A percentile compares a stretch with the other conserved stretches of the same genome.
Conservation (phyloP, 2,797 vertebrate genomes). For the Eulemur mongoz region DNA sequence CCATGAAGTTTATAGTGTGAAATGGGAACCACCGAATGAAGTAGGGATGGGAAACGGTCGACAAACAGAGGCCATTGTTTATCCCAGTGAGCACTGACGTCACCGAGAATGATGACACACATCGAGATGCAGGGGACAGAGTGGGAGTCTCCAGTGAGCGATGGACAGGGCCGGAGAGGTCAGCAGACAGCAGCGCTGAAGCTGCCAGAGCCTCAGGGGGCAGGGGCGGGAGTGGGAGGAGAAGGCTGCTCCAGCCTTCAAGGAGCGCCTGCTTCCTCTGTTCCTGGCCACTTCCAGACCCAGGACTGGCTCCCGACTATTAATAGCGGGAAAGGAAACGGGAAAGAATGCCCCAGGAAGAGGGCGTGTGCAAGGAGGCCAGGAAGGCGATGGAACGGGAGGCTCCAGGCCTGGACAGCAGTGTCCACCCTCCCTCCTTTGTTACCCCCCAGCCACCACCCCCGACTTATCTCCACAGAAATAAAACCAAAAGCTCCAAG, state of each 20-base stretch:
- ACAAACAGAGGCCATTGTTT: neutral
- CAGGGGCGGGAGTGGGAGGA: neutral
- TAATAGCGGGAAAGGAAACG: constrained; percentile 91
- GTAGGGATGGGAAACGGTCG: fast-evolving
- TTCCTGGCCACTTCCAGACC: constrained; percentile 41
- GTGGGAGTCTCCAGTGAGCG: neutral
- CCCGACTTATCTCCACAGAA: neutral
- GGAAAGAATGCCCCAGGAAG: constrained; percentile 92
- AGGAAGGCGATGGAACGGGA: constrained; percentile 64
- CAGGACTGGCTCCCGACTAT: constrained; percentile 86
- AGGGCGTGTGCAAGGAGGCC: constrained; percentile 80
- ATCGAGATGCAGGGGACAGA: too few relatives aligned
- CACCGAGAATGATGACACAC: fast-evolving
- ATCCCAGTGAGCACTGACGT: neutral
- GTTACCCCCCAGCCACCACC: neutral
- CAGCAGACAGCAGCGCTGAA: neutral
- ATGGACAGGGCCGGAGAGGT: neutral
- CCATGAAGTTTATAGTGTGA: neutral
- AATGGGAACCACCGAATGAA: neutral
- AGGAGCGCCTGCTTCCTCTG: constrained; percentile 43
- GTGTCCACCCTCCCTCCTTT: neutral
- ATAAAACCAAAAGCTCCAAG: neutral
- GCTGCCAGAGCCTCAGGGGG: neutral
- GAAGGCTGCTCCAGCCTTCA: neutral
- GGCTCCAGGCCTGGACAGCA: constrained; percentile 69